Percentiles rank a stretch among this genome's conserved stretches.
Evolutionary conservation across 2,888 invertebrate genomes (phyloP).

Genomic region (Ormyrus labotus): DNA sequence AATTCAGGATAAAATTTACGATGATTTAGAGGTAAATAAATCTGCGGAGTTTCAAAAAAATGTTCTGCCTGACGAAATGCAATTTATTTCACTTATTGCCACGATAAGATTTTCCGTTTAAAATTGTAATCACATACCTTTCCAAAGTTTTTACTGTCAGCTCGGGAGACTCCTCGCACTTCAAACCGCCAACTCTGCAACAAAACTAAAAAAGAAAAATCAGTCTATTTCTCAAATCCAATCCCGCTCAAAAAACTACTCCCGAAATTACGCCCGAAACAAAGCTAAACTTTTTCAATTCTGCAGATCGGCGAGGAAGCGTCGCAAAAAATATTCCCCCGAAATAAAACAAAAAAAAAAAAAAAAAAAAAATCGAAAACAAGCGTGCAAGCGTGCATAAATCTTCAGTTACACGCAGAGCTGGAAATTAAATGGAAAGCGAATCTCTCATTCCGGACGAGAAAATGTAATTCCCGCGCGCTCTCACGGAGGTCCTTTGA

Average conservation of each 20-base stretch:
- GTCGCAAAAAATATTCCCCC: too few relatives aligned
- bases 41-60: too few relatives aligned
- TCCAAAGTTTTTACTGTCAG: not conserved
- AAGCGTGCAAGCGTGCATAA: not conserved
- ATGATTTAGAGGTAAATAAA: too few relatives aligned
- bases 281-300: constrained; percentile 33
- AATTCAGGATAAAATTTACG: too few relatives aligned
- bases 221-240: not conserved
- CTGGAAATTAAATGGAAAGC: too few relatives aligned
- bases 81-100: too few relatives aligned
- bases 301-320: constrained; percentile 18
- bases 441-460: not conserved
- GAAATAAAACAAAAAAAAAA: too few relatives aligned
- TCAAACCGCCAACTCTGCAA: constrained; percentile 3
- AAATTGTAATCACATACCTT: too few relatives aligned
- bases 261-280: constrained; percentile 15
- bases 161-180: not conserved
- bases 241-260: not conserved
- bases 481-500: constrained; percentile 4
- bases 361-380: too few relatives aligned
- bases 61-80: too few relatives aligned
- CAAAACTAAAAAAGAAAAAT: not conserved
- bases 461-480: constrained; percentile 43
- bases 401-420: too few relatives aligned
- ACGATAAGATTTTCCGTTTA: too few relatives aligned